Conservation (phyloP, 2,888 invertebrate species). For the Parnassius smintheus region DNA sequence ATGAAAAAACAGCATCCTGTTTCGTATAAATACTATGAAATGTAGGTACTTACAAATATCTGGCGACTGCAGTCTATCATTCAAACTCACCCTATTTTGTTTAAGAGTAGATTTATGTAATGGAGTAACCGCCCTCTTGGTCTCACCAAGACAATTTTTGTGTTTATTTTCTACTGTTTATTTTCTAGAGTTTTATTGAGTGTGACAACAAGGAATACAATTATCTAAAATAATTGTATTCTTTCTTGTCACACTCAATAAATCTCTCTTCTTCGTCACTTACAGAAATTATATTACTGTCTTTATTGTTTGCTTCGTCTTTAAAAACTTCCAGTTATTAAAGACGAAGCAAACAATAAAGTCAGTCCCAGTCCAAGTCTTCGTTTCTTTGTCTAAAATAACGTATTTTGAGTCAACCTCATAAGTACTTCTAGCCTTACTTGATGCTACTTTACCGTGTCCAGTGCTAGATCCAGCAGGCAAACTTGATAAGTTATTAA, state of each 20-base stretch:
- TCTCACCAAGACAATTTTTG: constrained; percentile 34
- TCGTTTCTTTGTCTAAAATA: constrained; percentile 42
- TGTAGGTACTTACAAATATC: constrained; percentile 49
- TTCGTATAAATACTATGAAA: too few species aligned
- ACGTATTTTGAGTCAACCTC: constrained; percentile 37
- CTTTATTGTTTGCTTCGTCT: constrained; percentile 34
- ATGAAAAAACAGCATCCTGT: too few species aligned
- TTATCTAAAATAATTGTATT: constrained; percentile 13
- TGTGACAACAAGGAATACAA: constrained; percentile 24
- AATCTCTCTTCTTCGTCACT: constrained; percentile 44
- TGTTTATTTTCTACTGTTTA: constrained; percentile 34
- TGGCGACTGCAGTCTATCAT: constrained; percentile 42
- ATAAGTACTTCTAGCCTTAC: constrained; percentile 25
- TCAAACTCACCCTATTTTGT: constrained; percentile 43
- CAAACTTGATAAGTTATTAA: constrained; percentile 32
- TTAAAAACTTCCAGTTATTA: constrained; percentile 47
- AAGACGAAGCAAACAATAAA: too few species aligned
- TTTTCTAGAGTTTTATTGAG: constrained; percentile 28
- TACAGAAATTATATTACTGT: constrained; percentile 37
- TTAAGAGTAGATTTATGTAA: too few species aligned
- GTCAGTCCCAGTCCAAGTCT: constrained; percentile 49
- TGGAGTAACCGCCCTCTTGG: constrained; percentile 37
- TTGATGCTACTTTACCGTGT: constrained; percentile 26
- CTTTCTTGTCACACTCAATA: constrained; percentile 21
- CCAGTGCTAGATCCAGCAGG: constrained; percentile 34